phyloP scores from a whole-genome alignment of 2,888 invertebrate species.

The Lepetodrilus schrolli region DNA sequence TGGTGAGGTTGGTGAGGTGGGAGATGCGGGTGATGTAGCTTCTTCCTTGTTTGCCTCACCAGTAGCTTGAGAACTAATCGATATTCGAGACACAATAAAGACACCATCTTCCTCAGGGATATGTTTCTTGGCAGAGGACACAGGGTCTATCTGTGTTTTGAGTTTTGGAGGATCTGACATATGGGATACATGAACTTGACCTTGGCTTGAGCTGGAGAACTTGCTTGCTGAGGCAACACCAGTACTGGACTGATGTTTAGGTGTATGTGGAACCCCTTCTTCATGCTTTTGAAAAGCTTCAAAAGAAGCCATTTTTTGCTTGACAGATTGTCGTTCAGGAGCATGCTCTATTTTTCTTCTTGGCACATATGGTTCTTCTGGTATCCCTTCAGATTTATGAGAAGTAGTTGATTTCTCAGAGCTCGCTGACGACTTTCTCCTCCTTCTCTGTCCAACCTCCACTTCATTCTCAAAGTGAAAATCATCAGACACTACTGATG shows the following conservation, averaged over 20 bases:
- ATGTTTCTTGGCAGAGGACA: conserved; percentile 17
- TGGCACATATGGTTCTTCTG: background rate
- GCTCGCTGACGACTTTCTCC: conserved; percentile 16
- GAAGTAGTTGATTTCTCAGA: conserved; percentile 27
- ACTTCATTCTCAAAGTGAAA: background rate
- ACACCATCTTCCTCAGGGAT: conserved; percentile 15
- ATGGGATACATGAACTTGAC: background rate
- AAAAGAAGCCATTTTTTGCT: conserved; percentile 19
- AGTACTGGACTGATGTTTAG: background rate
- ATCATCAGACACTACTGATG: conserved; percentile 29
- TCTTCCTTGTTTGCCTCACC: conserved; percentile 5
- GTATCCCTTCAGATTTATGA: background rate
- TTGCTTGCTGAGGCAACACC: background rate
- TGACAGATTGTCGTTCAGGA: conserved; percentile 23
- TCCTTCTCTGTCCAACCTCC: conserved; percentile 4
- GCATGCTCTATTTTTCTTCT: background rate
- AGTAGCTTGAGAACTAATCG: conserved; percentile 12
- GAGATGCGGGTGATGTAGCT: background rate
- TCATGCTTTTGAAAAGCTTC: conserved; percentile 14
- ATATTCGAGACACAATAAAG: conserved; percentile 22
- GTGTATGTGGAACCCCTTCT: background rate
- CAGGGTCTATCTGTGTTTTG: background rate
- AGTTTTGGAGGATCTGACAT: background rate
- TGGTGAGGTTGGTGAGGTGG: conserved; percentile 31
- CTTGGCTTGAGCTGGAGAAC: conserved; percentile 7